phyloP scores from a whole-genome alignment of 2,113 vertebrate species.

The Mesitornis unicolor region DNA sequence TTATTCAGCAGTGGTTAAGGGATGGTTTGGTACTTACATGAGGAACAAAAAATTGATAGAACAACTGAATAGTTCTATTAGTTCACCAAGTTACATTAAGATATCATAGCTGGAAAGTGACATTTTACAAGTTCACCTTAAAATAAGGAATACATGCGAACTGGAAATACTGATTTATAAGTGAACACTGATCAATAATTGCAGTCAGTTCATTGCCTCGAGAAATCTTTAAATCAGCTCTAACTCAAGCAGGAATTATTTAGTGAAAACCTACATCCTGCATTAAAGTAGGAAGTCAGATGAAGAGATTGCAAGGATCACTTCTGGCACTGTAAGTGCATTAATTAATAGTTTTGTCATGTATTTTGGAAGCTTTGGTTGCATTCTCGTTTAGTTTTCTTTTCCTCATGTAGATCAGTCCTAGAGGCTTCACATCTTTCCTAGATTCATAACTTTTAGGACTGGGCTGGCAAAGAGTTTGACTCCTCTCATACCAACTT shows the following conservation, averaged over 20 bases:
- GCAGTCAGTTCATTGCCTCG: not conserved
- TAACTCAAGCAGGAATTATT: constrained; percentile 5
- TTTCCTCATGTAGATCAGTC: not conserved
- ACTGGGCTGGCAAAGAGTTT: not conserved
- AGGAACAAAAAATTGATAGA: not conserved
- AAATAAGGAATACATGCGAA: not conserved
- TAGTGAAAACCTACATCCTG: not conserved
- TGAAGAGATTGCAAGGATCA: not conserved
- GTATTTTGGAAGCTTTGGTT: not conserved
- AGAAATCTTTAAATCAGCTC: not conserved
- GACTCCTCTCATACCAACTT: rapidly evolving
- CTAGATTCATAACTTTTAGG: not conserved
- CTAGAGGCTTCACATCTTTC: not conserved
- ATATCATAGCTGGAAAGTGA: not conserved
- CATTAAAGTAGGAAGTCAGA: not conserved
- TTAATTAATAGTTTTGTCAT: not conserved
- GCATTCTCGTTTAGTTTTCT: not conserved
- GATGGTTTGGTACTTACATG: not conserved
- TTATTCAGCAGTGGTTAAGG: not conserved
- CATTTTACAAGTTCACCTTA: not conserved
- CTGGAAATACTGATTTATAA: not conserved
- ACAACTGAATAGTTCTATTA: not conserved
- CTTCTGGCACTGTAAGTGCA: not conserved
- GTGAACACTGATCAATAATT: not conserved
- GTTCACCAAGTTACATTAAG: not conserved